A percentile compares a stretch with the other conserved stretches of the same genome.
These are phyloP conservation scores for Cyanoramphus novaezelandiae DNA, from an alignment of 2,113 vertebrate species.

Conservation along the genomic window DNA sequence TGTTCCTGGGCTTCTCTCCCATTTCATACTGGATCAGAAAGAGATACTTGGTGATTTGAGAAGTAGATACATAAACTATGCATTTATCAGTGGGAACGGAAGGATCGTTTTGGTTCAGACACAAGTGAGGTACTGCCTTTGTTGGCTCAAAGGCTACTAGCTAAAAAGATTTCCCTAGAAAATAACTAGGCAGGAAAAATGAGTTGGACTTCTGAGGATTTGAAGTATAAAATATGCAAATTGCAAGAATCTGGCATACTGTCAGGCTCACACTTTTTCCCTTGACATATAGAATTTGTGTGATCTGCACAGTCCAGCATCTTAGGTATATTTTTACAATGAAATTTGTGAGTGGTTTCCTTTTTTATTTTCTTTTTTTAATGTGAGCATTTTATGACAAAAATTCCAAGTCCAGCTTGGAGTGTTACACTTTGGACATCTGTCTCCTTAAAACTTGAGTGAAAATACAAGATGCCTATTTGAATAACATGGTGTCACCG, in stretches of 20 bases:
- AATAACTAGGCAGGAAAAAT: constrained; percentile 22
- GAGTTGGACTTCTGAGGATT: constrained; percentile 23
- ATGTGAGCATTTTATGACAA: not conserved
- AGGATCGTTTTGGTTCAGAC: not conserved
- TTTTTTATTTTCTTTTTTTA: not conserved
- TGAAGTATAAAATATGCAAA: constrained; percentile 36
- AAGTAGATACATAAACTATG: not conserved
- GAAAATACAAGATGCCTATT: constrained; percentile 53
- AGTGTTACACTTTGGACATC: not conserved
- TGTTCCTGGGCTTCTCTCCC: not conserved
- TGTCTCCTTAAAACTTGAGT: constrained; percentile 14
- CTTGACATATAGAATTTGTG: not conserved
- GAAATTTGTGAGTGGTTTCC: not conserved
- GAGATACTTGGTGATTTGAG: not conserved
- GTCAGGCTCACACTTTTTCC: not conserved
- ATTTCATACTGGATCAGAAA: fast-evolving
- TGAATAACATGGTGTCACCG: not conserved
- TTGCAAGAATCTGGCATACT: constrained; percentile 12
- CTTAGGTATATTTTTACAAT: not conserved
- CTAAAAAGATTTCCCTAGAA: not conserved
- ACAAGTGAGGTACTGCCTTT: not conserved
- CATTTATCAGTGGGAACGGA: not conserved
- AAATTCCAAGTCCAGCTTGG: constrained; percentile 21
- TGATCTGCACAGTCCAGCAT: not conserved
- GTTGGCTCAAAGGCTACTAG: not conserved